Base-by-base conservation (phyloP, 2,888 invertebrate species). In the Alviniconcha strummeri region DNA sequence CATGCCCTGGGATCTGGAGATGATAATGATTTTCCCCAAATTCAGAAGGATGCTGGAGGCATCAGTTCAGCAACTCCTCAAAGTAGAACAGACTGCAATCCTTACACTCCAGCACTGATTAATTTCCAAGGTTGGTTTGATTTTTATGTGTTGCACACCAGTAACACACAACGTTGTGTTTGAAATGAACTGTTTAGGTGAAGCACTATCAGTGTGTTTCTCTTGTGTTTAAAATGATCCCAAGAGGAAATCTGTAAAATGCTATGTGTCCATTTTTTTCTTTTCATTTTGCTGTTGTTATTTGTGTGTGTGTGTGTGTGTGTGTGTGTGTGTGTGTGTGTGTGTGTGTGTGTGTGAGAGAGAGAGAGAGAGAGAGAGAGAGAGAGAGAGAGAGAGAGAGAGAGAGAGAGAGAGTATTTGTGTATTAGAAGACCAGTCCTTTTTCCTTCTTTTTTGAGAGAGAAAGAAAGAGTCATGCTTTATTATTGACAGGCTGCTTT, bases 61-160 rank as follows among this genome's bases (percentile, higher is more conserved):
- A 60, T 1, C 60, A 60, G 60, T 5, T 78, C 60, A 13, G 78
- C 15, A 17, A 64, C 52, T 15, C 64, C 52, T 64, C 78, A 56
- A 3, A 55, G 11, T 15, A n/a, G 80, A 80, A 80, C 54, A 55
- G 52, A 9, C 17, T 56, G 55, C 54, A 76, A 78, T 69, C 82
- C 82, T 15, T 82, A 64, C 36, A 77, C 82, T 17, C 82, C 82
- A 71, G 67, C 82, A 0, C 55, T 77, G n/a, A 64, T 82, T 15
- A 56, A 57, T 71, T 69, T 82, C 17, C 52, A 64, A 82, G 76
- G 82, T 77, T n/a, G n/a, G 78, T 64, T 7, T 52, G 13, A 36
- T 36, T 36, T 36, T 36, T 36, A 36, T 36, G 36, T 36, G 36
- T 36, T 36, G 36, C 36, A 36, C 36, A 36, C 36, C 36, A 36